A percentile compares a stretch with the other conserved stretches of the same genome.
These are phyloP conservation scores for Piprites chloris DNA, from an alignment of 2,113 vertebrate species.

Conservation along the genomic window DNA sequence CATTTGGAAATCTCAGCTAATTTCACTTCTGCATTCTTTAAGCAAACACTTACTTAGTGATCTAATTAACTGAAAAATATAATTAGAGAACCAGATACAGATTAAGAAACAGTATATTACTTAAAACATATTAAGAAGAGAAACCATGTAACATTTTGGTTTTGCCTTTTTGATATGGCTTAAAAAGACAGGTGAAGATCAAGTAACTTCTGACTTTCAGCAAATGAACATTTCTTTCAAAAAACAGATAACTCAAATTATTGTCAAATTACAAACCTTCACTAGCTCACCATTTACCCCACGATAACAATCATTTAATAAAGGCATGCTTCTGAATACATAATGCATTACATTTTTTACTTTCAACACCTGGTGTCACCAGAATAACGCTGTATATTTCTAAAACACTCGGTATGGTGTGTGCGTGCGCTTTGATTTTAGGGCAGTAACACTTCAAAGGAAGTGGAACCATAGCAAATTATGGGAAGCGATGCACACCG, in stretches of 20 bases:
- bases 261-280: neutral
- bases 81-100: neutral
- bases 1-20: neutral
- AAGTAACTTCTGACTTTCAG: neutral
- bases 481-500: neutral
- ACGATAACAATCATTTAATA: neutral
- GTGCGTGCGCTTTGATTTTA: neutral
- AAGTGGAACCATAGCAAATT: neutral
- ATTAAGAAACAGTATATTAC: neutral
- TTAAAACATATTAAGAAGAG: neutral
- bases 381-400: conserved; percentile 30
- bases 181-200: neutral
- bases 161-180: neutral
- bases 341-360: conserved; percentile 53
- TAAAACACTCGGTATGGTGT: neutral
- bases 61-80: conserved; percentile 5
- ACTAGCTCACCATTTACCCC: neutral
- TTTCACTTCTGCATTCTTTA: neutral
- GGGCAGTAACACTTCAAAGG: neutral
- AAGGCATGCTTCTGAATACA: conserved; percentile 9
- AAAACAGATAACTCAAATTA: neutral
- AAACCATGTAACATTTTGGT: neutral
- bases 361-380: conserved; percentile 70
- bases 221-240: neutral
- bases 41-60: neutral